These are phyloP conservation scores for fruit fly (Drosophila melanogaster) DNA, from an alignment of 1,140 invertebrate species.

Conservation along the genomic window DNA sequence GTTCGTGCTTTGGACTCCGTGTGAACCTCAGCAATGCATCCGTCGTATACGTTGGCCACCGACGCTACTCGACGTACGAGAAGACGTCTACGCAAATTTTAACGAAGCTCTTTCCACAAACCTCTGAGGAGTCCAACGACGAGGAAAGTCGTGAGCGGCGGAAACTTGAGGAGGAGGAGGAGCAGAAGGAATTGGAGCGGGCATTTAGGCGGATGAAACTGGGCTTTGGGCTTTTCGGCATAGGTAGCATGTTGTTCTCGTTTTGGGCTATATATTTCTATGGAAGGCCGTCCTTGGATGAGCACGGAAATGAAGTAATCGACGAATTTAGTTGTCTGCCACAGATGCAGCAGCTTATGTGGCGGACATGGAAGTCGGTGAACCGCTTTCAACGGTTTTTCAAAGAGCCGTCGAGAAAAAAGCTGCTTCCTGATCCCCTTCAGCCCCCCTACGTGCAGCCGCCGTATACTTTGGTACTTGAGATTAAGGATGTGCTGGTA, in stretches of 20 bases:
- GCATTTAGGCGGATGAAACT: slow-evolving; percentile 87
- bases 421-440: slow-evolving; percentile 97
- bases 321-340: slow-evolving; percentile 93
- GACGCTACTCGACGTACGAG: slow-evolving; percentile 49
- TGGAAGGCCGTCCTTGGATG: slow-evolving; percentile 89
- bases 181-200: slow-evolving; percentile 86
- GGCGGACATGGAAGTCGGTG: slow-evolving; percentile 89
- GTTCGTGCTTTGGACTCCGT: neutral
- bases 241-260: slow-evolving; percentile 85
- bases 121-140: slow-evolving; percentile 55
- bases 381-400: slow-evolving; percentile 93
- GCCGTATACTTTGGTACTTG: slow-evolving; percentile 97
- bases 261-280: slow-evolving; percentile 88
- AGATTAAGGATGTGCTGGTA: slow-evolving; percentile 98
- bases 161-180: slow-evolving; percentile 78
- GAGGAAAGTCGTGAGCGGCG: slow-evolving; percentile 59
- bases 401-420: slow-evolving; percentile 96
- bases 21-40: neutral
- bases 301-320: slow-evolving; percentile 89
- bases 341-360: slow-evolving; percentile 89
- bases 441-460: slow-evolving; percentile 97
- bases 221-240: slow-evolving; percentile 86
- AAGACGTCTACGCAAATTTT: slow-evolving; percentile 61
- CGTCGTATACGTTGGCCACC: slow-evolving; percentile 24
- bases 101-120: slow-evolving; percentile 82